Conservation (phyloP, 2,797 vertebrate species). For the Pogonophryne albipinna region DNA sequence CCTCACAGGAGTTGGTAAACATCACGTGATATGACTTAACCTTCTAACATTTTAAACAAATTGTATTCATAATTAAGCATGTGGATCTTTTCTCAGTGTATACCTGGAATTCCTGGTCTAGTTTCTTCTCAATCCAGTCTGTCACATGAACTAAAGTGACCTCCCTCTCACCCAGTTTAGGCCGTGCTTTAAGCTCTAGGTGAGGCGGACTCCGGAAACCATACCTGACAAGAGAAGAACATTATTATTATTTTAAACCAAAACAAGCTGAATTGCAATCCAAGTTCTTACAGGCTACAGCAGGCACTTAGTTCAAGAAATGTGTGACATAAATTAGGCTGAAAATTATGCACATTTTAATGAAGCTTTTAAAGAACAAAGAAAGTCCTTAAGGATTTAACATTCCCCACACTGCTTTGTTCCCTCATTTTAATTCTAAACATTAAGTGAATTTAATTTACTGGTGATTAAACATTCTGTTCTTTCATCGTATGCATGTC, state of each 20-base stretch:
- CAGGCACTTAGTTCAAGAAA: constrained; percentile 6
- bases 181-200: constrained; percentile 95
- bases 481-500: constrained; percentile 5
- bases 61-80: background rate
- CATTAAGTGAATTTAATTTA: constrained; percentile 3
- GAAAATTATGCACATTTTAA: background rate
- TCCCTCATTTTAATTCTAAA: constrained; percentile 5
- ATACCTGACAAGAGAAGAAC: constrained; percentile 85
- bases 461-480: background rate
- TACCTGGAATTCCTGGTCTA: constrained; percentile 99
- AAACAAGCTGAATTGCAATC: background rate
- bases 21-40: background rate
- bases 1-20: background rate
- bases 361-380: background rate
- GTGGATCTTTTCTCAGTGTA: background rate
- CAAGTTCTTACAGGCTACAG: background rate
- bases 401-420: constrained; percentile 2
- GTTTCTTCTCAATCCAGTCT: constrained; percentile 98
- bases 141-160: constrained; percentile 96
- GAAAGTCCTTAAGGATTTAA: constrained; percentile 6
- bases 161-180: constrained; percentile 97
- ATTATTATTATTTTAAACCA: background rate
- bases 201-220: constrained; percentile 96
- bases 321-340: background rate
- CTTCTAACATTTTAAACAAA: background rate